Percentiles rank a stretch among this genome's conserved stretches.
Evolutionary conservation across 2,113 vertebrate genomes (phyloP).

Genomic region (Isurus oxyrinchus): DNA sequence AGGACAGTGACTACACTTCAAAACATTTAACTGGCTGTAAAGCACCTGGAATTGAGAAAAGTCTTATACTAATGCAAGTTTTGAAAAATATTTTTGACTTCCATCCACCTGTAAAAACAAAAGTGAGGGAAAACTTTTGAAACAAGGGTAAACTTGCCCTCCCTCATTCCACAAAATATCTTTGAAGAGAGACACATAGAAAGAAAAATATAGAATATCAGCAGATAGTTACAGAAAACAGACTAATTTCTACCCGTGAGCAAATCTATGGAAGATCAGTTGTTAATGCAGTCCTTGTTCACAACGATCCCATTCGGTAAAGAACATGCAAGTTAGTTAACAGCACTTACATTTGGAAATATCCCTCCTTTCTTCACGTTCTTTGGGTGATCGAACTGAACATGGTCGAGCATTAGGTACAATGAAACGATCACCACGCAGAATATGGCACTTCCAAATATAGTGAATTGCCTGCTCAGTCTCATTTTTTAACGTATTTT

Average conservation of each 20-base stretch:
- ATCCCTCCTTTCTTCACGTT: conserved; percentile 53
- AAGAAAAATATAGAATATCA: background rate
- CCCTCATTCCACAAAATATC: background rate
- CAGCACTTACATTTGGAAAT: conserved; percentile 57
- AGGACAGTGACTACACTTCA: background rate
- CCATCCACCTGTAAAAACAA: background rate
- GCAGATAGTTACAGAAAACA: background rate
- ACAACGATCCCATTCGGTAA: background rate
- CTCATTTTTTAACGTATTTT: conserved; percentile 56
- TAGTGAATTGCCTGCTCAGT: conserved; percentile 72
- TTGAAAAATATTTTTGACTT: background rate
- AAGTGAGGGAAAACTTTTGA: background rate
- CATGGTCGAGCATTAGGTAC: conserved; percentile 74
- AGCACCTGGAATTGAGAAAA: background rate
- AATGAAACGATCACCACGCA: conserved; percentile 74
- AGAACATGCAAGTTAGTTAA: background rate
- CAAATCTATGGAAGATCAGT: background rate
- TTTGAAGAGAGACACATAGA: background rate
- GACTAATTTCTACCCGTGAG: background rate
- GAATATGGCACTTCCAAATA: conserved; percentile 73
- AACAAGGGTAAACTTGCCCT: background rate
- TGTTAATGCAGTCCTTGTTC: background rate
- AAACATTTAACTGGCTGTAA: background rate
- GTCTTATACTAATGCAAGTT: background rate
- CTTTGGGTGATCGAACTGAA: conserved; percentile 64